Base-by-base conservation (phyloP, 2,888 invertebrate genomes). In the Cataglyphis livida region DNA sequence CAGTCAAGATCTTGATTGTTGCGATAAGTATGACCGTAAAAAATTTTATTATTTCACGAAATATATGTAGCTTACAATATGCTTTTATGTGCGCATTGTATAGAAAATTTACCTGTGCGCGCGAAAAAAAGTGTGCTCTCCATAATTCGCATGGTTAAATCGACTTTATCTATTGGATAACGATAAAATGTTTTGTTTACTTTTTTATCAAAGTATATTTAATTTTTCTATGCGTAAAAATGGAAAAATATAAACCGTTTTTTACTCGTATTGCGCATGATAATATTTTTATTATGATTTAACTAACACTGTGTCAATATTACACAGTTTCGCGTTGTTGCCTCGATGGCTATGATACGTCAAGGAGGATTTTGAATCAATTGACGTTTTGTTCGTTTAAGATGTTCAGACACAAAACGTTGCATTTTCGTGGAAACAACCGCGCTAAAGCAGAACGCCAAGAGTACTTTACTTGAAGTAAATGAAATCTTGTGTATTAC, bases 151-250 rank as follows among this genome's bases (percentile, higher is more conserved):
- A 28, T 48, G 71, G 74, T 78, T 35, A 59, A 70, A 59, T 71
- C 78, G 78, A 73, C 73, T 79, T 71, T 79, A 73, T 79, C 59
- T 78, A 78, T 78, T 71, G 78, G 35, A 79, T 79, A 79, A 79
- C 78, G 59, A 79, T 79, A 71, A 78, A 78, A 59, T 57, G 57
- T 57, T 66, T 38, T 78, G 15, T 78, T 54, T 44, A 59, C 35
- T 71, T 76, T 65, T 61, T 73, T 79, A 71, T 44, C 59, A 61
- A 71, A 41, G 21, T 68, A 57, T 21, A 78, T 78, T 71, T 79
- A 79, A 79, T 79, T 79, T 79, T 59, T 44, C 25, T 32, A 35
- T 32, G 21, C 12, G 59, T 71, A 71, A 79, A 44, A 21, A n/a
- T 44, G 35, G 32, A 79, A 78, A 79, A 79, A 59, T 73, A 38